These are phyloP conservation scores for Hyposmocoma kahamanoa DNA, from an alignment of 1,140 invertebrate species.

Conservation along the genomic window DNA sequence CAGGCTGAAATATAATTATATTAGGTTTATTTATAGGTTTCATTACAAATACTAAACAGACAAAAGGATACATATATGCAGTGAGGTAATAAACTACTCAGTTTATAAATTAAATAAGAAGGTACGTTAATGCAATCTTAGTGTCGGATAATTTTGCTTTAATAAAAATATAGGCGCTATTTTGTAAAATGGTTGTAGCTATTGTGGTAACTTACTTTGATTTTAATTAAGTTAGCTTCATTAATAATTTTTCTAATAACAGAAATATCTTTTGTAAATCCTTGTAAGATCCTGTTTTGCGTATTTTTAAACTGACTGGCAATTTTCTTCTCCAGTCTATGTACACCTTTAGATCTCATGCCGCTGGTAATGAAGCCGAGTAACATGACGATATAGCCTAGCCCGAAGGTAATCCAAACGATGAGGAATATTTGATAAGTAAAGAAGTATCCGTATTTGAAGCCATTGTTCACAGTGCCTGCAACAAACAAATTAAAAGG, in stretches of 20 bases:
- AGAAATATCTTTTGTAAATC: constrained; percentile 83
- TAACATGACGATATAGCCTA: constrained; percentile 94
- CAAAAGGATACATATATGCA: no score
- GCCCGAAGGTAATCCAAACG: constrained; percentile 91
- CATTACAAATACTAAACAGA: no score
- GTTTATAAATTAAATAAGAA: constrained; percentile 2
- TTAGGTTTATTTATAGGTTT: no score
- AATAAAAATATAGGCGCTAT: constrained; percentile 9
- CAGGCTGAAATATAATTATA: no score
- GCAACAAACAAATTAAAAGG: constrained; percentile 19
- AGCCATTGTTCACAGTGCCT: constrained; percentile 74
- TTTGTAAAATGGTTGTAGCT: no score
- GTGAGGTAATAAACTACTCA: no score
- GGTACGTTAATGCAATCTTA: no score
- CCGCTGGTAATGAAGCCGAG: constrained; percentile 86
- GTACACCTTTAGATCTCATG: constrained; percentile 82
- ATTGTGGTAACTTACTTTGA: constrained; percentile 86
- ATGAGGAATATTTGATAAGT: constrained; percentile 84
- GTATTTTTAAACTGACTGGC: constrained; percentile 83
- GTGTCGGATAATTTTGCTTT: no score
- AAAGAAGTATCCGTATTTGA: constrained; percentile 75
- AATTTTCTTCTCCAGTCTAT: constrained; percentile 83
- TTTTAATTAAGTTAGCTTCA: constrained; percentile 84
- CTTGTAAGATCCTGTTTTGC: constrained; percentile 84
- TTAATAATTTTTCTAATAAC: constrained; percentile 84